Base-by-base conservation (phyloP, 2,113 vertebrate species). In the Channa argus region DNA sequence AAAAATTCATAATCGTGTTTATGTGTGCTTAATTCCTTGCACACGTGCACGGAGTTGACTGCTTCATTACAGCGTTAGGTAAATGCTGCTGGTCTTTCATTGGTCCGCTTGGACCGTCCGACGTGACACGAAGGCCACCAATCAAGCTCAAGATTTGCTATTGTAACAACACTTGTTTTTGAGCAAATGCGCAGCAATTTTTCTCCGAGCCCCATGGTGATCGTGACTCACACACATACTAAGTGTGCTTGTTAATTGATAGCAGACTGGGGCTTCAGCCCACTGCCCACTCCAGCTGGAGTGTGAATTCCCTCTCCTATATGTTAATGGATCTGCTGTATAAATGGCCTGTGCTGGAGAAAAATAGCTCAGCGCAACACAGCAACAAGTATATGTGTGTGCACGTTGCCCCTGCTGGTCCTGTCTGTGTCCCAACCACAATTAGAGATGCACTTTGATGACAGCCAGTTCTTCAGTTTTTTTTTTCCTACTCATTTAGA, bases 191-290 rank as follows among this genome's bases (percentile, higher is more conserved):
- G 6, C 55, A 43, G 63, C 76, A 65, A n/a, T n/a, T n/a, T 85
- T 85, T 78, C 70, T 83, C 73, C 5, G 43, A n/a, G 63, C 80
- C 80, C 82, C 86, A 39, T 79, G 68, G 64, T 63, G 83, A 74
- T 65, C 75, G 13, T 83, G 84, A 84, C 77, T 81, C 84, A 84
- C 82, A 86, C 83, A 85, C 91, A 90, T 89, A 86, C 86, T 80
- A 85, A 92, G 80, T 81, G 80, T 81, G 88, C 77, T 77, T 91
- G 90, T 90, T 93, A 92, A 92, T 92, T 90, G 88, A 88, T 80
- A 90, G 79, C 80, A 77, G 86, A 91, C 79, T 71, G 77, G 66
- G 74, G 77, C 86, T 73, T 74, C 87, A 80, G 80, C 75, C 72
- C 80, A 74, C 83, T 88, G 85, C 77, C 89, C 88, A 70, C 70